Percentiles rank a stretch among this genome's conserved stretches.
phyloP scores from a whole-genome alignment of 2,797 vertebrate genomes.

The Chelonia mydas region DNA sequence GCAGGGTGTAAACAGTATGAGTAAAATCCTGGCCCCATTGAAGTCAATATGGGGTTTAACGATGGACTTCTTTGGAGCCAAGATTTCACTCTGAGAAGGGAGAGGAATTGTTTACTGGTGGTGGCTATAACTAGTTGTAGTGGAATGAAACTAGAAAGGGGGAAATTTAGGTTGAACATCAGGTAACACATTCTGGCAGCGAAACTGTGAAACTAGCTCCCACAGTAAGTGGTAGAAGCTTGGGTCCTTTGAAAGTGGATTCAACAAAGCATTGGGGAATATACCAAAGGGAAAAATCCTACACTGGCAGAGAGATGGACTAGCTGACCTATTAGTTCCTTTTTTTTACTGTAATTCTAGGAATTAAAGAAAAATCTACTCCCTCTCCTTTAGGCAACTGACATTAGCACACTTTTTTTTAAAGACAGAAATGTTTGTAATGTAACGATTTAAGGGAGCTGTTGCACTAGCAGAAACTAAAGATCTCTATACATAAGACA shows the following conservation, averaged over 20 bases:
- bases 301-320: not conserved
- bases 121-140: not conserved
- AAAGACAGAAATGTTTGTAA: not conserved
- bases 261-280: not conserved
- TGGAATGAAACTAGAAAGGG: conserved; percentile 8
- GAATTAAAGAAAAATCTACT: not conserved
- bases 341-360: not conserved
- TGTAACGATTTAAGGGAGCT: not conserved
- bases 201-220: not conserved
- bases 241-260: conserved; percentile 1
- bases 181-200: not conserved
- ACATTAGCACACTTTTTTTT: not conserved
- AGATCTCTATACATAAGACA: not conserved
- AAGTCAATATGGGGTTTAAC: not conserved
- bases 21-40: not conserved
- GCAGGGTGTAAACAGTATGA: not conserved
- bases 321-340: not conserved
- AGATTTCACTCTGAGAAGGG: not conserved
- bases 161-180: not conserved
- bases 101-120: not conserved
- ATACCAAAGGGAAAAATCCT: not conserved
- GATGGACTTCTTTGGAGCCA: not conserved
- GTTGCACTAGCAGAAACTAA: not conserved
- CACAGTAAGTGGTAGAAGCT: not conserved
- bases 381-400: not conserved